phyloP scores from a whole-genome alignment of 2,113 vertebrate species.

The Eonycteris spelaea region DNA sequence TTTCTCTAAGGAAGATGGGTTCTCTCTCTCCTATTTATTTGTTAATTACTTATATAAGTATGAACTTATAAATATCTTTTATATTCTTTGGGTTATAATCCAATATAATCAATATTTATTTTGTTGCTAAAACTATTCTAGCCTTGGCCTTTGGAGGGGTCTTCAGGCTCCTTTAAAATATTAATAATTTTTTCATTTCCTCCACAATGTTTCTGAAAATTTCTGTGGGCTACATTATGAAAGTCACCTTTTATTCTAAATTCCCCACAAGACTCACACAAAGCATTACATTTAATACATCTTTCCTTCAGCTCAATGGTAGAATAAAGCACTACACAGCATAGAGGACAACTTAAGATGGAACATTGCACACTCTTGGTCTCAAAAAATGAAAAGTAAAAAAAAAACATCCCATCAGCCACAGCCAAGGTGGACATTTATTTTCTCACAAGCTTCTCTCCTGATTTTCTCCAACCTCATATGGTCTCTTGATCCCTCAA shows the following conservation, averaged over 20 bases:
- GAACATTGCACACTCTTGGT: neutral
- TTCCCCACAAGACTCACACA: neutral
- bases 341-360: neutral
- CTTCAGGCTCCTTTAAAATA: neutral
- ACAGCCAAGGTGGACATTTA: neutral
- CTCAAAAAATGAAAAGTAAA: neutral
- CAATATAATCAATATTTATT: neutral
- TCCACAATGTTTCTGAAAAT: neutral
- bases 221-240: neutral
- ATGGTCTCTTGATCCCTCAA: neutral
- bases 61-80: neutral
- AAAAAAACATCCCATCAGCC: neutral
- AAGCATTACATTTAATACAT: neutral
- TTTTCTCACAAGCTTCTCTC: neutral
- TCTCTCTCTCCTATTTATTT: neutral
- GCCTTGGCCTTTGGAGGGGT: neutral
- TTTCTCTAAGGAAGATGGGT: neutral
- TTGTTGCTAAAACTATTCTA: neutral
- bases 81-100: neutral
- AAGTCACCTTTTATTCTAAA: neutral
- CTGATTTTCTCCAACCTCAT: neutral
- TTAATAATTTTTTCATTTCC: neutral
- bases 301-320: neutral
- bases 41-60: neutral
- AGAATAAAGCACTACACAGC: neutral